Base-by-base conservation (phyloP, 2,888 invertebrate species). In the Eledone cirrhosa region DNA sequence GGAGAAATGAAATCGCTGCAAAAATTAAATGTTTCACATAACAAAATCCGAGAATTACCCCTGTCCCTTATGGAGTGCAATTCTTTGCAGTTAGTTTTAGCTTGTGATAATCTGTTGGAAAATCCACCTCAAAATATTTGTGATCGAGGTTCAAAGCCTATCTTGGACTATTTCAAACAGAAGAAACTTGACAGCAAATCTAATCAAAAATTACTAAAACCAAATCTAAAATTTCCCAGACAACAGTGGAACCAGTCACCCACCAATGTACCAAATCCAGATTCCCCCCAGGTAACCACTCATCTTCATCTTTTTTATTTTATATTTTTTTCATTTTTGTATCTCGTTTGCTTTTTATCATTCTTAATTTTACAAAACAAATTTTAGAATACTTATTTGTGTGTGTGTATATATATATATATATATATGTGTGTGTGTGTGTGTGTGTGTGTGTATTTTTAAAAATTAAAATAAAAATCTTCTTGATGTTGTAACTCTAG, bases 51-150 rank as follows among this genome's bases (percentile, higher is more conserved):
- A 80, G 79, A 78, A n/a, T 81, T 90, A 29, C 91, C 90, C 0
- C 78, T 83, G 24, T 88, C 89, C 14, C 81, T 91, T 5, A 90
- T 89, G 24, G 82, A 81, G 19, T 86, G 87, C 59, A 79, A 83
- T 47, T 83, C 84, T 8, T 80, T 90, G 59, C 82, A 82, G 53
- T 83, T 89, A n/a, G 77, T 90, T 29, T 79, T 90, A 72, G 89
- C 89, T 3, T 76, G 78, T 31, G 83, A 86, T 53, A 91, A 91
- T 78, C 84, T 87, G 78, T 81, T 88, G 13, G 85, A 86, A 67
- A 85, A 85, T 31, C 90, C 90, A 19, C 86, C 89, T 7, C 89
- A 90, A 79, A 82, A 83, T 78, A 81, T 90, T 19, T 89, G 89
- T 83, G 86, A 90, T 79, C 83, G 86, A 67, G 90, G 90, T 14